These are phyloP conservation scores for Neosilurus mollespiculum DNA, from an alignment of 2,797 vertebrate species.

Conservation along the genomic window DNA sequence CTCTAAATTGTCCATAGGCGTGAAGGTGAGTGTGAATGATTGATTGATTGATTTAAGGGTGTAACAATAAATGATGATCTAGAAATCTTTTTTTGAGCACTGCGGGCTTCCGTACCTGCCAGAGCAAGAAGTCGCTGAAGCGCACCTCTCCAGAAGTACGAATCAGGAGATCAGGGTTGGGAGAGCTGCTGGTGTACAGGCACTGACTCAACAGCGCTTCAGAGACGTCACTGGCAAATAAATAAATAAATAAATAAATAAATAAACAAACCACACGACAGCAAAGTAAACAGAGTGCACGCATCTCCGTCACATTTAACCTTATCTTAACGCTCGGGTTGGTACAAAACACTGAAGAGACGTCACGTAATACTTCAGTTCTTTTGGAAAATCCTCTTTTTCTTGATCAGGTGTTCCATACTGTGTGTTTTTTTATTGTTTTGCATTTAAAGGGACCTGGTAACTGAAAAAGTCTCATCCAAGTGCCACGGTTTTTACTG, in stretches of 20 bases:
- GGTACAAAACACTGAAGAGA: background rate
- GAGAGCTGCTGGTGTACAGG: slow-evolving; percentile 92
- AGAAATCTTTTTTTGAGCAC: background rate
- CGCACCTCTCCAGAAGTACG: slow-evolving; percentile 96
- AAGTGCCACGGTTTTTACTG: background rate
- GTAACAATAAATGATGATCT: background rate
- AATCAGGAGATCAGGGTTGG: slow-evolving; percentile 93
- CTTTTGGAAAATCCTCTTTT: background rate
- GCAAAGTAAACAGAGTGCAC: background rate
- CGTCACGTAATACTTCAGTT: background rate
- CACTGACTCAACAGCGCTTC: slow-evolving; percentile 89
- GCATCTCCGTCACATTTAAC: no score
- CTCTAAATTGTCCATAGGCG: no score
- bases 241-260: no score
- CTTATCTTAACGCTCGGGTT: background rate
- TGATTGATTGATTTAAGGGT: no score
- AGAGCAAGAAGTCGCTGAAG: slow-evolving; percentile 95
- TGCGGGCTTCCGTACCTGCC: slow-evolving; percentile 82
- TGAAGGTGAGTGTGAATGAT: no score
- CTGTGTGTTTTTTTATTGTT: background rate
- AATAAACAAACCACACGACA: background rate
- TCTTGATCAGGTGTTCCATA: background rate
- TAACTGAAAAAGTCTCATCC: background rate
- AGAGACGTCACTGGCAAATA: slow-evolving; percentile 83
- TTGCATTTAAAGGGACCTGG: background rate